Evolutionary conservation across 2,113 vertebrate genomes (phyloP).

Genomic region (Sturnira hondurensis): DNA sequence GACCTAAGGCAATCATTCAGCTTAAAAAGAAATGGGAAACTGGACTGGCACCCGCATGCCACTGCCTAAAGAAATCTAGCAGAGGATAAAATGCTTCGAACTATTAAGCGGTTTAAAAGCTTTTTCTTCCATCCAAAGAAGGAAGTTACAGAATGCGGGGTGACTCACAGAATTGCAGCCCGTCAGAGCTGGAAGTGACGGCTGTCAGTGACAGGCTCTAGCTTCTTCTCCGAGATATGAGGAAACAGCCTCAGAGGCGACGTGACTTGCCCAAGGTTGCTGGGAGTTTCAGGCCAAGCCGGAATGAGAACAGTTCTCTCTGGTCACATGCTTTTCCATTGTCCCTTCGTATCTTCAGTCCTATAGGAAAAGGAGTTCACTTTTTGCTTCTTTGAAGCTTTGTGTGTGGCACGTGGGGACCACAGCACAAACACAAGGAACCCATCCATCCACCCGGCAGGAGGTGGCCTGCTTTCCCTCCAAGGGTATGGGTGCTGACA

Average conservation of each 20-base stretch:
- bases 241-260: not conserved
- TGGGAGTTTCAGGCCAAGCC: not conserved
- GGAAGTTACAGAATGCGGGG: not conserved
- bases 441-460: too few species aligned
- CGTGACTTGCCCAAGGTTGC: not conserved
- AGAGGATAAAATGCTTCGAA: not conserved
- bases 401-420: not conserved
- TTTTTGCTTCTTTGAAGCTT: not conserved
- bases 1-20: constrained; percentile 45
- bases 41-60: not conserved
- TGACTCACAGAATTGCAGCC: not conserved
- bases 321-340: not conserved
- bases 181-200: not conserved
- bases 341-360: not conserved
- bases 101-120: constrained; percentile 11
- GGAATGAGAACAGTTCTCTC: not conserved
- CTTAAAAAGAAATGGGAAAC: constrained; percentile 41
- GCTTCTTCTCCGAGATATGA: not conserved
- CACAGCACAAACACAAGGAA: not conserved
- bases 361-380: not conserved
- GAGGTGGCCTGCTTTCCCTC: not conserved
- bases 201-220: not conserved
- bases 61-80: not conserved
- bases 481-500: not conserved
- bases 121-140: not conserved